Percentiles rank a stretch among this genome's conserved stretches.
Conservation (phyloP, 2,888 invertebrate species). For the Pediacus dermestoides region DNA sequence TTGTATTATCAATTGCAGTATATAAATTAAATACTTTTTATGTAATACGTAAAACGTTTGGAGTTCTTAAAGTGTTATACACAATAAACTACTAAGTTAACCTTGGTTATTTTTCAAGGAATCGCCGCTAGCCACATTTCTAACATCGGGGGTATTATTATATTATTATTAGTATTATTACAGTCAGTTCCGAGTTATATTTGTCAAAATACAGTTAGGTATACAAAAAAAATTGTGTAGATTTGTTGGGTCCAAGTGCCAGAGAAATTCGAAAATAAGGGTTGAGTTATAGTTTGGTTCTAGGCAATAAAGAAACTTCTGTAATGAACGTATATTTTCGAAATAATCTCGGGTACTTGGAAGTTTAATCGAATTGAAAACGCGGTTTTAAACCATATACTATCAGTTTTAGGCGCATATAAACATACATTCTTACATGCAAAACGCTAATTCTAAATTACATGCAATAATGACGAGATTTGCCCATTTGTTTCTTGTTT, state of each 20-base stretch:
- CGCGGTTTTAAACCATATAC: too few species aligned
- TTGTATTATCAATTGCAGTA: slow-evolving; percentile 24
- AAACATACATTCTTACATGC: neutral
- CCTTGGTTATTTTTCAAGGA: slow-evolving; percentile 36
- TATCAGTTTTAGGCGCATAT: too few species aligned
- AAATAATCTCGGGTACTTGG: too few species aligned
- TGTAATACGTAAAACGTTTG: slow-evolving; percentile 10
- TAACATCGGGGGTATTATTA: slow-evolving; percentile 37
- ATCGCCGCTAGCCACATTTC: slow-evolving; percentile 52
- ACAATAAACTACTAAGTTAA: slow-evolving; percentile 42
- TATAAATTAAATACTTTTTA: slow-evolving; percentile 37
- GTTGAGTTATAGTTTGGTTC: too few species aligned
- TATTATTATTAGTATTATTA: slow-evolving; percentile 12
- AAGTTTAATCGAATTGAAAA: too few species aligned
- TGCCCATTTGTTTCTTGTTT: neutral
- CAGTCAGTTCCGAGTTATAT: slow-evolving; percentile 30
- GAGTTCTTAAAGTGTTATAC: slow-evolving; percentile 39
- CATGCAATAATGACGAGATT: slow-evolving; percentile 1
- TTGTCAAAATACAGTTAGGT: slow-evolving; percentile 20
- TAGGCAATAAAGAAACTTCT: too few species aligned
- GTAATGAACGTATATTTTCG: too few species aligned
- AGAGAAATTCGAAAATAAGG: too few species aligned
- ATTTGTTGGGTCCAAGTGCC: too few species aligned
- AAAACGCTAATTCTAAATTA: slow-evolving; percentile 3
- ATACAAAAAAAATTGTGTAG: neutral